phyloP scores from a whole-genome alignment of 2,888 invertebrate species.

The Cryptophagus acutangulus region DNA sequence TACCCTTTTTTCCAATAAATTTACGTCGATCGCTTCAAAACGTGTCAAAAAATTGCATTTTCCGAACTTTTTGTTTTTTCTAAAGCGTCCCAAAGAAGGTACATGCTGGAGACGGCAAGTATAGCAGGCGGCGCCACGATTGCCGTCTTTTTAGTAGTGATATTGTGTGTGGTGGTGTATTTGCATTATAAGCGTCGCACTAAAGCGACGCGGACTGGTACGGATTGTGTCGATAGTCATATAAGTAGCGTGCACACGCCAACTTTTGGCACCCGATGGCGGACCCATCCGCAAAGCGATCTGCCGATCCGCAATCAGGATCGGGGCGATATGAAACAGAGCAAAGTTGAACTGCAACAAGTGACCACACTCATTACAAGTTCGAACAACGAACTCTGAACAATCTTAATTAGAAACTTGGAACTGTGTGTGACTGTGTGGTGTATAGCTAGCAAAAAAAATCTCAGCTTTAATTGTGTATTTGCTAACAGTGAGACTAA shows the following conservation, averaged over 20 bases:
- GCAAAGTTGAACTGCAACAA: conserved; percentile 25
- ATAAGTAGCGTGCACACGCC: conserved; percentile 31
- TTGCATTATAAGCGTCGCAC: conserved; percentile 59
- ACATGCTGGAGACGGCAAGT: conserved; percentile 83
- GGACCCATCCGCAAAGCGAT: conserved; percentile 30
- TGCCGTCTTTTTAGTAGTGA: conserved; percentile 64
- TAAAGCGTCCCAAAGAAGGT: conserved; percentile 70
- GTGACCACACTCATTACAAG: conserved; percentile 40
- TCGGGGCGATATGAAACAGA: conserved; percentile 29
- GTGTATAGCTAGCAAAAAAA: conserved; percentile 15
- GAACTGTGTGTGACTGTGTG: conserved; percentile 24
- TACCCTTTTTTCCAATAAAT: no score
- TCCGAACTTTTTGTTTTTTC: no score
- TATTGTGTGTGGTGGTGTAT: conserved; percentile 63
- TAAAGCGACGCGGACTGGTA: conserved; percentile 39
- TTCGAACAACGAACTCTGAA: conserved; percentile 26
- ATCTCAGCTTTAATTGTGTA: conserved; percentile 37
- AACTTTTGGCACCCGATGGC: conserved; percentile 43
- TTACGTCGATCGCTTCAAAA: no score
- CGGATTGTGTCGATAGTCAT: conserved; percentile 44
- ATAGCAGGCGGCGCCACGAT: conserved; percentile 80
- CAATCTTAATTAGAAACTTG: conserved; percentile 19
- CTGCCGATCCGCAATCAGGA: conserved; percentile 27
- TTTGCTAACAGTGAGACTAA: neutral
- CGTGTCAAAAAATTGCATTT: no score